Evolutionary conservation across 2,113 vertebrate species (phyloP).

Genomic region (Ramphastos sulfuratus): DNA sequence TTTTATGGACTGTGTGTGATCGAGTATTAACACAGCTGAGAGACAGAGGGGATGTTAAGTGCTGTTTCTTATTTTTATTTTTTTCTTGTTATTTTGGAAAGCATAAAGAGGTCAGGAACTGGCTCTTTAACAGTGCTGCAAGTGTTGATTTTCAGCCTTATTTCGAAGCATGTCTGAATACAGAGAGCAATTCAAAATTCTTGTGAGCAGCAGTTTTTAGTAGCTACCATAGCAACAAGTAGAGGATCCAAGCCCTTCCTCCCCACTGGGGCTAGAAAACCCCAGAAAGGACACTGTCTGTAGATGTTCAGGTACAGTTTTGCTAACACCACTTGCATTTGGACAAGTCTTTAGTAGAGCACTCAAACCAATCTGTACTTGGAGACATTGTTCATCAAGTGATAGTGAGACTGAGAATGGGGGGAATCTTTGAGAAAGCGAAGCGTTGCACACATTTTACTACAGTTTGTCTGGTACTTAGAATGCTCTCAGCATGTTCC

Average conservation of each 20-base stretch:
- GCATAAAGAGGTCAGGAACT: conserved; percentile 27
- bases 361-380: not conserved
- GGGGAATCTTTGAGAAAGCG: not conserved
- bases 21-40: conserved; percentile 16
- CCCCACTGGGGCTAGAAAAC: not conserved
- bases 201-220: conserved; percentile 36
- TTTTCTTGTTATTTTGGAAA: not conserved
- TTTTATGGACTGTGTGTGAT: not conserved
- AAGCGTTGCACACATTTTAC: not conserved
- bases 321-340: not conserved
- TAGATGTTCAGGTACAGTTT: not conserved
- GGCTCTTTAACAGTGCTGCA: conserved; percentile 15
- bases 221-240: conserved; percentile 65
- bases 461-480: not conserved
- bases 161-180: conserved; percentile 49
- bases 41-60: not conserved
- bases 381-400: not conserved
- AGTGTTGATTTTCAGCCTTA: conserved; percentile 53
- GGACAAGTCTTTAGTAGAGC: not conserved
- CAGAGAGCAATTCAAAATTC: conserved; percentile 41
- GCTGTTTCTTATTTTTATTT: not conserved
- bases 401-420: not conserved
- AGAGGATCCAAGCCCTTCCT: conserved; percentile 5
- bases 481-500: accelerated
- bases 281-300: not conserved